Evolutionary conservation across 2,888 invertebrate species (phyloP), one percentile per base, ranked within the genome.

Genomic region (Philereme transversata): DNA sequence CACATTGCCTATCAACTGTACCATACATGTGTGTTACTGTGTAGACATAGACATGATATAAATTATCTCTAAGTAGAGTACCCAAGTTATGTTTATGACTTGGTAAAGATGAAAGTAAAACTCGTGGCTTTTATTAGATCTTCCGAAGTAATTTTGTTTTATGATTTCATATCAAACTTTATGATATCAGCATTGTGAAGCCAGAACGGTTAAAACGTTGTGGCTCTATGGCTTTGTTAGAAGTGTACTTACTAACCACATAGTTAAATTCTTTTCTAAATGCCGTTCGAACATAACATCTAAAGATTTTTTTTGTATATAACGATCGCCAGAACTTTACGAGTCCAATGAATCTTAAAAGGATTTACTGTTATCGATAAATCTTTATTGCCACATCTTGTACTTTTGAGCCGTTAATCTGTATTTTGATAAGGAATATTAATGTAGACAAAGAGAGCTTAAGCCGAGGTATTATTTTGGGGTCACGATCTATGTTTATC

Each of bases 391-490:
- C 62, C 52, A 58, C 57, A 48, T 61, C 64, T 70, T 70, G 61
- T 67, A 68, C 69, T 72, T 72, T 71, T 61, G 65, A 69, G 68
- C 64, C 69, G 64, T 69, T 66, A 69, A 67, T 64, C 68, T 65
- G 62, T 66, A 65, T 68, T 68, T 65, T 56, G 65, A 64, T 66
- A 58, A 68, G 62, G 67, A 65, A 67, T 73, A 81, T 77, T 74
- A 77, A 75, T 77, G 78, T 74, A 77, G 74, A 69, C 74, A 73
- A 79, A 81, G 74, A 78, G 68, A 72, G 68, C 66, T 68, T 79
- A 78, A 82, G 79, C 77, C 76, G 66, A 67, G 65, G 70, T 70
- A 69, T 71, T 70, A 74, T 76, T 73, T 71, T 63, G 60, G 66
- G 50, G 47, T 46, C 38, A 46, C 35, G 51, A 45, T 58, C 44